These are phyloP conservation scores for Sminthurinus aureus DNA, from an alignment of 2,888 invertebrate genomes.

Conservation along the genomic window DNA sequence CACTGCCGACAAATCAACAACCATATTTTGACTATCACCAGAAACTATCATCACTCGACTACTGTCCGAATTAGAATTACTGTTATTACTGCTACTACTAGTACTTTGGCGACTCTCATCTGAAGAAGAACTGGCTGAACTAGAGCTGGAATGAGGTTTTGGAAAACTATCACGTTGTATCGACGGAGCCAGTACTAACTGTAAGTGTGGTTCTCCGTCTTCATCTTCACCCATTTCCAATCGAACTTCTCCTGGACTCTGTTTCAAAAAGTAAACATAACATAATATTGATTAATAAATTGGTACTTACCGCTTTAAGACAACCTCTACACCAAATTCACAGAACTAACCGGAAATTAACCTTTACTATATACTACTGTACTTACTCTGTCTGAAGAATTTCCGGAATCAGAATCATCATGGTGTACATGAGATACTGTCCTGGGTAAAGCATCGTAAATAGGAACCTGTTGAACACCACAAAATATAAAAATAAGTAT, in stretches of 20 bases:
- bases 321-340: no score
- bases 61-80: conserved; percentile 34
- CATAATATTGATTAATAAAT: not conserved
- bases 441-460: conserved; percentile 54
- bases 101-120: conserved; percentile 25
- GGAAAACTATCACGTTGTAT: conserved; percentile 18
- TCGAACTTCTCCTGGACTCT: conserved; percentile 53
- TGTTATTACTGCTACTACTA: conserved; percentile 22
- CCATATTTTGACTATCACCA: conserved; percentile 59
- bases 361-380: not conserved
- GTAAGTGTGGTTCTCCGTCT: conserved; percentile 33
- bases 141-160: conserved; percentile 31
- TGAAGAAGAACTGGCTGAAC: conserved; percentile 26
- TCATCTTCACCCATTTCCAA: conserved; percentile 50
- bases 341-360: no score
- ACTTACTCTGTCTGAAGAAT: conserved; percentile 57
- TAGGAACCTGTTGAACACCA: conserved; percentile 47
- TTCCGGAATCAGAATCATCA: conserved; percentile 57
- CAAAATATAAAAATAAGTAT: conserved; percentile 7
- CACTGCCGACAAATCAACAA: conserved; percentile 57
- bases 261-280: not conserved
- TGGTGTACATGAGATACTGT: conserved; percentile 45
- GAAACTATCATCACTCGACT: conserved; percentile 59
- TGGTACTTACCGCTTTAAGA: not conserved
- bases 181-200: conserved; percentile 17